Conservation (phyloP, 2,113 vertebrate species). For the Murina feae region DNA sequence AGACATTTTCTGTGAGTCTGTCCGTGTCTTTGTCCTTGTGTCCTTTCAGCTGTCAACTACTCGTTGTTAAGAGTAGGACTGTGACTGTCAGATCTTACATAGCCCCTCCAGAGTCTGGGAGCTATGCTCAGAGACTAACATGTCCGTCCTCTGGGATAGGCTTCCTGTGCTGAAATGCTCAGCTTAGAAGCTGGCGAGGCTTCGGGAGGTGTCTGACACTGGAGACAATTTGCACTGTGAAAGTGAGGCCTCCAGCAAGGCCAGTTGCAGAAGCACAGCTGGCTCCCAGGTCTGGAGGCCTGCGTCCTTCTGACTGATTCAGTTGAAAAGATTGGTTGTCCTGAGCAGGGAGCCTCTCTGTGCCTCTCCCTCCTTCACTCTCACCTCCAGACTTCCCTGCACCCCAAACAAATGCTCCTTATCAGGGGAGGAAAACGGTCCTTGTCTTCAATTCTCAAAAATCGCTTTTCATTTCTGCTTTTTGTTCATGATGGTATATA, state of each 20-base stretch:
- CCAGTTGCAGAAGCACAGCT: not conserved
- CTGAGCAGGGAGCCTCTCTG: not conserved
- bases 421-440: not conserved
- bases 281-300: not conserved
- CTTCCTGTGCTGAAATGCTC: not conserved
- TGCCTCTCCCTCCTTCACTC: not conserved
- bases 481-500: conserved; percentile 55
- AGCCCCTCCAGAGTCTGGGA: not conserved
- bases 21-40: not conserved
- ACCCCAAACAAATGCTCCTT: not conserved
- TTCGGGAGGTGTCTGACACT: not conserved
- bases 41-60: not conserved
- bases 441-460: not conserved
- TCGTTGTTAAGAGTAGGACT: not conserved
- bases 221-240: not conserved
- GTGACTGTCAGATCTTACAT: not conserved
- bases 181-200: not conserved
- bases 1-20: rapidly evolving
- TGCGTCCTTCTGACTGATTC: not conserved
- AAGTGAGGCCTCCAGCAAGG: not conserved
- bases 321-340: not conserved
- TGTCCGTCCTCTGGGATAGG: not conserved
- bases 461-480: conserved; percentile 2
- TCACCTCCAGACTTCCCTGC: not conserved
- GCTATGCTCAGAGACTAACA: not conserved